These are phyloP conservation scores for Ancistrus triradiatus DNA, from an alignment of 2,113 vertebrate species.

Conservation along the genomic window DNA sequence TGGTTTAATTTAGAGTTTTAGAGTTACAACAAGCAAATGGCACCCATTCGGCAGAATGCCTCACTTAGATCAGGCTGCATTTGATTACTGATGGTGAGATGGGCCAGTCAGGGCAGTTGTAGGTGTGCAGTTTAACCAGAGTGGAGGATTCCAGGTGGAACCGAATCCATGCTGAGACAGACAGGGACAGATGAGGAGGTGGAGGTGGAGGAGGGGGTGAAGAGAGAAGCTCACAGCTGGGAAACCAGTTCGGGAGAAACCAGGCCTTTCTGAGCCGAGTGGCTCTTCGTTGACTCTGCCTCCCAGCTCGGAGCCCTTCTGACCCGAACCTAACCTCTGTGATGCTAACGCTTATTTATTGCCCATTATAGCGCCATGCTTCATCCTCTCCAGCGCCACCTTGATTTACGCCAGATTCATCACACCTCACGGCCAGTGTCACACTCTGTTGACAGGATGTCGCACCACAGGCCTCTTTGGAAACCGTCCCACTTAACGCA, in stretches of 20 bases:
- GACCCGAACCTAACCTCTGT: constrained; percentile 49
- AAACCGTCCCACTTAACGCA: too few relatives aligned
- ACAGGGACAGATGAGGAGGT: constrained; percentile 49
- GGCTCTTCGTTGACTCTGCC: constrained; percentile 31
- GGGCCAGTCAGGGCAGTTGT: neutral
- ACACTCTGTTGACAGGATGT: constrained; percentile 19
- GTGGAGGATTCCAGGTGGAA: constrained; percentile 8
- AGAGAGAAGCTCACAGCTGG: constrained; percentile 43
- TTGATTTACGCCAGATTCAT: constrained; percentile 42
- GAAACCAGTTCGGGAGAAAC: constrained; percentile 48
- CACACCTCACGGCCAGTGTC: constrained; percentile 39
- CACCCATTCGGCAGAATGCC: too few relatives aligned
- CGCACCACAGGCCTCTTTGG: neutral
- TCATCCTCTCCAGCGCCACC: constrained; percentile 32
- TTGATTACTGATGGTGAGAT: too few relatives aligned
- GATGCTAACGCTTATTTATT: constrained; percentile 51
- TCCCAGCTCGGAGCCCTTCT: constrained; percentile 37
- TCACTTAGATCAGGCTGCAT: too few relatives aligned
- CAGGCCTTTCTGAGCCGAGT: constrained; percentile 21
- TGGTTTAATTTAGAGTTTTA: too few relatives aligned
- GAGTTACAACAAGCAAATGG: too few relatives aligned
- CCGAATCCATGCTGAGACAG: constrained; percentile 34
- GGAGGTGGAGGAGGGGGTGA: too few relatives aligned
- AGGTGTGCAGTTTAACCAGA: neutral
- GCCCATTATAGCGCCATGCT: constrained; percentile 44